A percentile compares a stretch with the other conserved stretches of the same genome.
These are phyloP conservation scores for Xyliphius kryptos DNA, from an alignment of 2,113 vertebrate genomes.

Conservation along the genomic window DNA sequence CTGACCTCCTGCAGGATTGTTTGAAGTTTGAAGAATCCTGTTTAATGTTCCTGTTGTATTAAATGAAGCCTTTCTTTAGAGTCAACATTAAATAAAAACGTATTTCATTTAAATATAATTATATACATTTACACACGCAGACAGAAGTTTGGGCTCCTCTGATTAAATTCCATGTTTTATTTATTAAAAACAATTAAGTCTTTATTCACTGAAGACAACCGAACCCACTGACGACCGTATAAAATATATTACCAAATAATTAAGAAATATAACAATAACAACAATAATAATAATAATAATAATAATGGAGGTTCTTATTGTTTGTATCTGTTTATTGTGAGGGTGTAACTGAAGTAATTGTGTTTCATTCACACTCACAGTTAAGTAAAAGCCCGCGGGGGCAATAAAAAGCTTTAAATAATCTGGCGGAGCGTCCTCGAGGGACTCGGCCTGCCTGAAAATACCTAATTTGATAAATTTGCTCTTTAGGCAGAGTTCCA, in stretches of 20 bases:
- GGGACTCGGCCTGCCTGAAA: conserved; percentile 56
- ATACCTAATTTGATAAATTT: conserved; percentile 74
- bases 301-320: conserved; percentile 47
- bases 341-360: conserved; percentile 54
- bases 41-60: too few relatives aligned
- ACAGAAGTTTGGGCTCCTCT: too few relatives aligned
- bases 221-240: not conserved
- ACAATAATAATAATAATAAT: not conserved
- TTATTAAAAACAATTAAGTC: too few relatives aligned
- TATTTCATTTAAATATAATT: too few relatives aligned
- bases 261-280: not conserved
- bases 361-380: conserved; percentile 66
- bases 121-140: too few relatives aligned
- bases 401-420: conserved; percentile 69
- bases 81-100: too few relatives aligned
- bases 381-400: conserved; percentile 57
- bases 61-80: too few relatives aligned
- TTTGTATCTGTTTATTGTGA: conserved; percentile 54
- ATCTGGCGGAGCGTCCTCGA: conserved; percentile 55
- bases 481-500: conserved; percentile 64
- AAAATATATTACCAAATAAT: conserved; percentile 6
- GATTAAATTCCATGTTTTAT: too few relatives aligned
- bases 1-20: too few relatives aligned
- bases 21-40: too few relatives aligned
- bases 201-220: too few relatives aligned